Percentiles rank a stretch among this genome's conserved stretches.
phyloP scores from a whole-genome alignment of 2,113 vertebrate species.

The Xyliphius kryptos region DNA sequence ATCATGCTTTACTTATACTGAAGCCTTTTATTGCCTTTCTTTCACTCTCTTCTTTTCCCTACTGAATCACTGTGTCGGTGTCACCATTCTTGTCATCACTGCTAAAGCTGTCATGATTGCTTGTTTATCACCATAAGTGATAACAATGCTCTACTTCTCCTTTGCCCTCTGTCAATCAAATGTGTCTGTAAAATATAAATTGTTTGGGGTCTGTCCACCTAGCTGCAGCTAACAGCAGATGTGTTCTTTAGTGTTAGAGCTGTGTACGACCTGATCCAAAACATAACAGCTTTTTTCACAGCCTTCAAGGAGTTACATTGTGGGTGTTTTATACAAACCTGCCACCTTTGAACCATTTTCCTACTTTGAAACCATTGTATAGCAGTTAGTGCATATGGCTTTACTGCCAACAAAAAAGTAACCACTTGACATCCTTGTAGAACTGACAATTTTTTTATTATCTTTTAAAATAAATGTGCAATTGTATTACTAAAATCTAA shows the following conservation, averaged over 20 bases:
- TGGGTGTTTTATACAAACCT: too few species aligned
- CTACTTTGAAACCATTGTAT: too few species aligned
- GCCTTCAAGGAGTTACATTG: too few species aligned
- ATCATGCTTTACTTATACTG: not conserved
- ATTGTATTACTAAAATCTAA: too few species aligned
- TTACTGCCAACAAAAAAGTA: too few species aligned
- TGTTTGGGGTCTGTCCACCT: not conserved
- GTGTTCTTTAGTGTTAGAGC: not conserved
- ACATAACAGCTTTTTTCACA: too few species aligned
- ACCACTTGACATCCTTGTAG: too few species aligned
- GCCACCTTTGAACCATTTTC: too few species aligned
- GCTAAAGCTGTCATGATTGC: not conserved
- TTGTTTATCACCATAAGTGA: not conserved
- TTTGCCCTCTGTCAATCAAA: conserved; percentile 2
- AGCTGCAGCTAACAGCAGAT: not conserved
- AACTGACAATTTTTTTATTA: too few species aligned
- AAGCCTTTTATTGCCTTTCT: not conserved
- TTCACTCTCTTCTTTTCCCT: conserved; percentile 11
- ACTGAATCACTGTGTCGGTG: conserved; percentile 48
- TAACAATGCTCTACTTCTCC: not conserved
- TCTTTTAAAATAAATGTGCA: too few species aligned
- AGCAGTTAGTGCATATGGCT: too few species aligned
- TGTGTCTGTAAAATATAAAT: not conserved
- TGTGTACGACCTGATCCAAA: too few species aligned
- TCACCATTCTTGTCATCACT: not conserved